Conservation (phyloP, 2,888 invertebrate genomes). For the Drosophila neotestacea region DNA sequence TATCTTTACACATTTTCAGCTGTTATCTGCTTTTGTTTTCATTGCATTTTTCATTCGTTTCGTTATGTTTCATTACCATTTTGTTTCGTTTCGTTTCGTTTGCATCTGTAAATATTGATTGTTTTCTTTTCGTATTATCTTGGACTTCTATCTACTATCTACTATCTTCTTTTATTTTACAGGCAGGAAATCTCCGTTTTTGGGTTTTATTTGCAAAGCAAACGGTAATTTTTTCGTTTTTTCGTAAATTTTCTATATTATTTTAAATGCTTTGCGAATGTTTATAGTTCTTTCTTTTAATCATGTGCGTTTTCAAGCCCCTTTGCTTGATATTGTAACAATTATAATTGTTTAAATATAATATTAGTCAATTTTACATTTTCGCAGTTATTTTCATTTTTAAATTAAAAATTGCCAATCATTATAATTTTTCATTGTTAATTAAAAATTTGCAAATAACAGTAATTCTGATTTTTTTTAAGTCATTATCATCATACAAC, state of each 20-base stretch:
- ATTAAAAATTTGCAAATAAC: too few relatives aligned
- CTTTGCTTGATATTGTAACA: not conserved
- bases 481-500: too few relatives aligned
- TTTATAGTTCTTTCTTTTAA: constrained; percentile 17
- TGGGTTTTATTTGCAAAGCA: constrained; percentile 84
- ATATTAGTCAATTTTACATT: too few relatives aligned
- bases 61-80: constrained; percentile 34
- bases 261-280: constrained; percentile 48
- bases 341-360: too few relatives aligned
- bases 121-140: constrained; percentile 30
- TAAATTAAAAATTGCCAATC: too few relatives aligned
- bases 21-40: constrained; percentile 4
- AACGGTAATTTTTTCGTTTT: constrained; percentile 80
- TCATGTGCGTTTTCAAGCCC: not conserved
- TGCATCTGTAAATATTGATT: constrained; percentile 22
- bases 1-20: constrained; percentile 1
- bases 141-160: constrained; percentile 70
- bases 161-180: constrained; percentile 80
- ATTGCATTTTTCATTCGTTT: constrained; percentile 15
- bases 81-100: constrained; percentile 25
- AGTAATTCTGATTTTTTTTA: too few relatives aligned
- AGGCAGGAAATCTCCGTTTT: constrained; percentile 85
- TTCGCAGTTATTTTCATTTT: too few relatives aligned
- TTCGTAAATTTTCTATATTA: constrained; percentile 10
- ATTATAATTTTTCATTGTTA: too few relatives aligned